Conservation (phyloP, 2,113 vertebrate species). For the Percina caprodes region DNA sequence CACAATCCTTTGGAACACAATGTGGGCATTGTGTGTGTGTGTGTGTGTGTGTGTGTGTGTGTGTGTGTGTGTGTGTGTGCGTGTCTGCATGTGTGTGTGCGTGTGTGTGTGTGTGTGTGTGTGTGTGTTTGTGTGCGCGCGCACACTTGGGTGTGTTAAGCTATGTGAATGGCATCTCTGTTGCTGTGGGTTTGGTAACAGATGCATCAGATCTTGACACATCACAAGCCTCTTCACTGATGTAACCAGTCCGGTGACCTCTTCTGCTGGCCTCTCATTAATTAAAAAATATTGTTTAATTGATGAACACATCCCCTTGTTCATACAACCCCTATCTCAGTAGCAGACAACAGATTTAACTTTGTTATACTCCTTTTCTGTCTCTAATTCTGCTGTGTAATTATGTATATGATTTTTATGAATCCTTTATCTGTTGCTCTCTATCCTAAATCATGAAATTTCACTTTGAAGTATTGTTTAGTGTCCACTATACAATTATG, state of each 20-base stretch:
- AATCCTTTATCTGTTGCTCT: background rate
- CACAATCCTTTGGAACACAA: constrained; percentile 63
- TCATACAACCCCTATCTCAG: background rate
- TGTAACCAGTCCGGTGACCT: constrained; percentile 1
- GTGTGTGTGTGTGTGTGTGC: constrained; percentile 28
- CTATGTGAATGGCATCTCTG: constrained; percentile 73
- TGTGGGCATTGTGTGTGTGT: constrained; percentile 65
- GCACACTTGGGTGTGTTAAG: constrained; percentile 23
- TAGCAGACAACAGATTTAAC: too few species aligned
- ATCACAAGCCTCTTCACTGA: constrained; percentile 32
- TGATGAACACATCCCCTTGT: background rate
- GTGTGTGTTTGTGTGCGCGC: constrained; percentile 1
- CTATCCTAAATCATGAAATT: background rate
- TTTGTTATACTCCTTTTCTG: background rate
- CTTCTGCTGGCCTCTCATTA: background rate
- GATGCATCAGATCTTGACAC: constrained; percentile 50
- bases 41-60: constrained; percentile 10
- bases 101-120: constrained; percentile 31
- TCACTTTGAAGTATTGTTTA: background rate
- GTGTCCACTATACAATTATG: background rate
- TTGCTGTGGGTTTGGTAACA: constrained; percentile 48
- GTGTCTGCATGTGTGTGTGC: constrained; percentile 1
- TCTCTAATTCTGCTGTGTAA: background rate
- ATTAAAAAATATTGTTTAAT: background rate
- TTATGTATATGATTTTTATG: background rate